Evolutionary conservation across 2,888 invertebrate species (phyloP).

Genomic region (Andrena flavipes): DNA sequence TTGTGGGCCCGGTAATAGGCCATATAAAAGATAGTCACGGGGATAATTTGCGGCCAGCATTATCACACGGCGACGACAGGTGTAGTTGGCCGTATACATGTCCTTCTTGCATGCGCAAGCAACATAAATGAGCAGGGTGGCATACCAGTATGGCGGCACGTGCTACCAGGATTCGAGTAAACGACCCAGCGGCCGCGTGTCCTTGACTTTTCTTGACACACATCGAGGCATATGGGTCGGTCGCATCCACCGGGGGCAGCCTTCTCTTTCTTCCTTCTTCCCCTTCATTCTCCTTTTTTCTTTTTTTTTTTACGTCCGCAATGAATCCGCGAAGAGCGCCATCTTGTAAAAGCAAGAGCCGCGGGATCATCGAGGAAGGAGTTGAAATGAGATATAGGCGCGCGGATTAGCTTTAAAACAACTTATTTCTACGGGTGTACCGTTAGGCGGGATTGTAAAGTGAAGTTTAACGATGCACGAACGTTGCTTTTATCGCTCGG

Average conservation of each 20-base stretch:
- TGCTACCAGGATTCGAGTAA: constrained; percentile 62
- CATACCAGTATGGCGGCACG: constrained; percentile 57
- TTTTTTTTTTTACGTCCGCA: constrained; percentile 36
- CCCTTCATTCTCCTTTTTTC: background rate
- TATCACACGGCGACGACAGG: constrained; percentile 77
- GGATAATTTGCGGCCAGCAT: constrained; percentile 72
- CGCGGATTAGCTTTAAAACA: constrained; percentile 47
- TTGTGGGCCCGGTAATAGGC: constrained; percentile 73
- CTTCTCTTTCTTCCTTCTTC: background rate
- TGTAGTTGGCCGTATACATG: constrained; percentile 77
- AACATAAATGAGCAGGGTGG: constrained; percentile 74
- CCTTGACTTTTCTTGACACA: constrained; percentile 65
- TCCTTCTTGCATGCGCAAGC: constrained; percentile 79
- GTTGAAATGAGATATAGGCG: constrained; percentile 24
- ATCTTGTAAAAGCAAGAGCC: constrained; percentile 30
- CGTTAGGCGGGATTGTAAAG: constrained; percentile 25
- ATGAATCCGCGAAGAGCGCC: constrained; percentile 45
- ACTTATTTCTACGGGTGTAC: constrained; percentile 34
- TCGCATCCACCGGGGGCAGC: constrained; percentile 28
- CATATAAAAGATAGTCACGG: constrained; percentile 71
- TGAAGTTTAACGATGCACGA: constrained; percentile 36
- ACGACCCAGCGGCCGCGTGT: constrained; percentile 51
- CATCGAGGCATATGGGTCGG: constrained; percentile 1
- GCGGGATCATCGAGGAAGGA: constrained; percentile 13
- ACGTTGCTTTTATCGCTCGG: constrained; percentile 31